Base-by-base conservation (phyloP, 2,113 vertebrate species). In the Lates calcarifer region DNA sequence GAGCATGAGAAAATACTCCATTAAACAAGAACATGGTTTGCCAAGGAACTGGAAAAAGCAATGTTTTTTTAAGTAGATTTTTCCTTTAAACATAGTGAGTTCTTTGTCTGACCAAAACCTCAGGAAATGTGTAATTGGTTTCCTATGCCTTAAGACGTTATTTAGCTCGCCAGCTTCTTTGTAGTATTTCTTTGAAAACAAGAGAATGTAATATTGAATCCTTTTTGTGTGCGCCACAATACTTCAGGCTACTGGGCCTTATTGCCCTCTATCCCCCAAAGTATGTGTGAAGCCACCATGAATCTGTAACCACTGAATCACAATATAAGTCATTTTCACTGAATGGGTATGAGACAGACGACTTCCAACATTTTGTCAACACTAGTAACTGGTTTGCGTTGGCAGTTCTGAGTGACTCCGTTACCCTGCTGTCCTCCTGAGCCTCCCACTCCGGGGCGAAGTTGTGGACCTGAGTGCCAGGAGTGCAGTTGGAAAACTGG, bases 401-500 rank as follows among this genome's bases (percentile, higher is more conserved):
- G 24, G 55, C 63, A 45, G 37, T 13, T 74, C 5, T 64, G 33
- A 39, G 33, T 57, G 20, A 9, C 87, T 87, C 82, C 92, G 0
- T 84, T 84, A 96, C 96, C 95, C 95, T 84, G 84, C 94, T 95
- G 86, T 96, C 96, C 88, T 96, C 95, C 67, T 96, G 95, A 18
- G 93, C 92, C 83, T 96, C 95, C 95, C 95, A 96, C 81, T 96
- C 94, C 0, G 95, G 94, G 13, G 88, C 91, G 74, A 93, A 96
- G 75, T 47, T 93, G 81, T 96, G 95, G 26, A 96, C 93, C 72
- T 94, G 93, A n/a, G 94, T 95, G 7, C 94, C 96, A 1, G 90
- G 61, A 0, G 93, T 95, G 82, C 96, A 96, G 93, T 96, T 96
- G 77, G 96, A 90, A 74, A 96, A 96, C 90, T 96, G 96, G 91